Conservation (phyloP, 2,888 invertebrate genomes). For the Mactromeris polynyma region DNA sequence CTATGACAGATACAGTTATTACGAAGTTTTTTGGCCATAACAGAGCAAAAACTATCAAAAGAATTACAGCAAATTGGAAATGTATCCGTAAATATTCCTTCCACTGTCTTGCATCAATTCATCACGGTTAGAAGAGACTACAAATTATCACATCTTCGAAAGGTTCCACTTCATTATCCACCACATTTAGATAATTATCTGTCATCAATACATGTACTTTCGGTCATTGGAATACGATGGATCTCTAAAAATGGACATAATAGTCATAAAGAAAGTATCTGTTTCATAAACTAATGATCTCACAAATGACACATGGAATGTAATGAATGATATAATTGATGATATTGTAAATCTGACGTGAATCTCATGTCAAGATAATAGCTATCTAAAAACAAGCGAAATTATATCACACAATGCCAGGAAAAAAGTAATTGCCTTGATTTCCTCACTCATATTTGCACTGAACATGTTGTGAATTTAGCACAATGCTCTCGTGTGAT, state of each 20-base stretch:
- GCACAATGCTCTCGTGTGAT: no score
- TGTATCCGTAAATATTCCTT: not conserved
- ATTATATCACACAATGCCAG: not conserved
- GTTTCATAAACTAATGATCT: not conserved
- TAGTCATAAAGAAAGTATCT: not conserved
- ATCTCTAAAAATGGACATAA: not conserved
- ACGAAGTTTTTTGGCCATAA: no score
- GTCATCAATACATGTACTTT: not conserved
- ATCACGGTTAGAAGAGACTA: not conserved
- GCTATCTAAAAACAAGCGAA: not conserved
- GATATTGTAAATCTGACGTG: not conserved
- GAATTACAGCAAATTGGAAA: not conserved
- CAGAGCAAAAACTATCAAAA: not conserved
- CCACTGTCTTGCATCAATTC: not conserved
- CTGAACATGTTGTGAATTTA: no score
- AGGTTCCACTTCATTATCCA: not conserved
- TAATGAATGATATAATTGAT: not conserved
- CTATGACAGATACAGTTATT: no score
- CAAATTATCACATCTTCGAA: not conserved
- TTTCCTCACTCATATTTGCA: no score
- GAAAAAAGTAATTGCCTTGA: not conserved
- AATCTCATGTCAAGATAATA: not conserved
- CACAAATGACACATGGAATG: not conserved
- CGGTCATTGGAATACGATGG: not conserved
- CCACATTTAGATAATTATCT: not conserved